Evolutionary conservation across 1,140 invertebrate species (phyloP), one percentile per base, ranked within the genome.

Genomic region (Bombyx mandarina): DNA sequence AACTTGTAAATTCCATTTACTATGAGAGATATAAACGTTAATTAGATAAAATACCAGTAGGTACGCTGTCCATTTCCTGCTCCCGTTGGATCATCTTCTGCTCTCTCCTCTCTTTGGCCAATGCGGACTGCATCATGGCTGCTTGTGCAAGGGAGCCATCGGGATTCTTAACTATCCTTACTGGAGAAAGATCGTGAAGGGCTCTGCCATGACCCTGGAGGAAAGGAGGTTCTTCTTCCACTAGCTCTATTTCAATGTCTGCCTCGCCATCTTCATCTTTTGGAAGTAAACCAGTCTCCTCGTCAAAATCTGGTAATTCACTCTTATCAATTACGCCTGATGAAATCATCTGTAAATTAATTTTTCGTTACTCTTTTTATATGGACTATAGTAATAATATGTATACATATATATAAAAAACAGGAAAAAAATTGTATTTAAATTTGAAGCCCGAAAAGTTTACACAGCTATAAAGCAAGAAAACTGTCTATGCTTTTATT

Each of bases 61-160:
- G 95, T 45, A 94, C 86, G 1, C 94, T 93, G 74, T 97, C 95
- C 86, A 96, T 94, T 86, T 98, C 96, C 69, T 96, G 94, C 77
- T 99, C 97, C 12, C 96, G 87, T 70, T 96, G 95, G 6, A 96
- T 77, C 95, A 97, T 97, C 88, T 98, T 98, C 73, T 94, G 92
- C 81, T 99, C 97, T 52, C 98, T 88, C 52, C 99, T 88, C 82
- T 99, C 98, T 81, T 99, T 99, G 0, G 98, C 95, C 7, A 99
- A 79, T 1, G 98, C 98, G 52, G 95, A 97, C 82, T 99, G 98
- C 98, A 99, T 99, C 96, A 99, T 99, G 1, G 99, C 99, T 1
- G 99, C 97, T 77, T 96, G 99, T 0, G 98, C 98, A 12, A 99
- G 86, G 0, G 97, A 98, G 0, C 99, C 99, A 10, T 87, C 83